phyloP scores from a whole-genome alignment of 1,140 invertebrate species.

The Plutomurus gul region DNA sequence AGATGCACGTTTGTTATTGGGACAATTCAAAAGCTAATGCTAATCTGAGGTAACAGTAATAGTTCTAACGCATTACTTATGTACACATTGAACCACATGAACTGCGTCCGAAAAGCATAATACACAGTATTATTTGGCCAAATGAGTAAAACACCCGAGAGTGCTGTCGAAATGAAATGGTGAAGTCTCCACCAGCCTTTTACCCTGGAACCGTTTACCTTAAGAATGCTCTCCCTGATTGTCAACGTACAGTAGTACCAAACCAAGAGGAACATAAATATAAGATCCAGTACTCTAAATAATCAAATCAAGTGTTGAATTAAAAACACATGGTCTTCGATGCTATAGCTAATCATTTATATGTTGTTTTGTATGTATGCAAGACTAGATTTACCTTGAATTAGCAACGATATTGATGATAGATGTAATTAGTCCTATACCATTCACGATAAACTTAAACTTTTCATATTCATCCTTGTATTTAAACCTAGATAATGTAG shows the following conservation, averaged over 20 bases:
- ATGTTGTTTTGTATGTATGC: background rate
- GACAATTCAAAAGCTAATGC: background rate
- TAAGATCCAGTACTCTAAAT: slow-evolving; percentile 82
- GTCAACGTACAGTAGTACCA: slow-evolving; percentile 99
- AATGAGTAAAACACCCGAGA: slow-evolving; percentile 90
- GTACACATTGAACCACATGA: slow-evolving; percentile 90
- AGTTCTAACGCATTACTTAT: slow-evolving; percentile 62
- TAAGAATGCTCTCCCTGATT: slow-evolving; percentile 97
- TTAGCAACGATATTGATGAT: slow-evolving; percentile 80
- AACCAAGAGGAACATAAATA: slow-evolving; percentile 94
- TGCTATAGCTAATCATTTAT: background rate
- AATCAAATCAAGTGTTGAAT: background rate
- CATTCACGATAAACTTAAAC: slow-evolving; percentile 93
- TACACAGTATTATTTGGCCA: slow-evolving; percentile 95
- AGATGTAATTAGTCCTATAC: slow-evolving; percentile 86
- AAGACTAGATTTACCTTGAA: slow-evolving; percentile 56
- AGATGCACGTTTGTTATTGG: background rate
- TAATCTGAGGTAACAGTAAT: background rate
- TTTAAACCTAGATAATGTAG: slow-evolving; percentile 66
- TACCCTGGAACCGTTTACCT: slow-evolving; percentile 85
- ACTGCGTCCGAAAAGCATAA: slow-evolving; percentile 85
- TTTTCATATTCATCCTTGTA: slow-evolving; percentile 99
- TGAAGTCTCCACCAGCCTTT: slow-evolving; percentile 99
- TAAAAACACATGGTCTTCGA: background rate
- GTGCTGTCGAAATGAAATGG: slow-evolving; percentile 96